These are phyloP conservation scores for Hemibagrus wyckioides DNA, from an alignment of 2,113 vertebrate genomes.

Conservation along the genomic window DNA sequence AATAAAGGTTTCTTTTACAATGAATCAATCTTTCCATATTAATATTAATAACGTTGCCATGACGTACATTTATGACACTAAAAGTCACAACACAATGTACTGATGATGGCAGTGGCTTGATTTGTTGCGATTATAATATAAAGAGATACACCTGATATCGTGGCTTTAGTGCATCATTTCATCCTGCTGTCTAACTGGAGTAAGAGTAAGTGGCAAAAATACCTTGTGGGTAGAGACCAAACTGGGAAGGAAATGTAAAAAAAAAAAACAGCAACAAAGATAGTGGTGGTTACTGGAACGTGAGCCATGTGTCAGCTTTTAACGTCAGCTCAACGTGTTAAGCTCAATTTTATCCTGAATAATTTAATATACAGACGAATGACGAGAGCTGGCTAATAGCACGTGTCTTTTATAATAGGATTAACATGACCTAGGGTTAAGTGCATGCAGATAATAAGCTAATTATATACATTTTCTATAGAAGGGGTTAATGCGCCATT, in stretches of 20 bases:
- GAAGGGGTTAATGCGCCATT: background rate
- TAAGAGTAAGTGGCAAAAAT: no score
- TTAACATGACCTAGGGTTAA: background rate
- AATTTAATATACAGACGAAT: background rate
- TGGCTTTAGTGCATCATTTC: background rate
- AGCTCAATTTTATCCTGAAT: background rate
- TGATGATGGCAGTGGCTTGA: no score
- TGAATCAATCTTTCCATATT: background rate
- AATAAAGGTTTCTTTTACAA: background rate
- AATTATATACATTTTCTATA: background rate
- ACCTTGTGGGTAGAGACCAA: no score
- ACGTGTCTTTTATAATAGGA: background rate
- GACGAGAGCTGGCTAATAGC: background rate
- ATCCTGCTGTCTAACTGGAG: no score
- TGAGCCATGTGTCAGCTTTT: background rate
- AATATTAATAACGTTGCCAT: no score
- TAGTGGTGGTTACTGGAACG: background rate
- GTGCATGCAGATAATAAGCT: background rate
- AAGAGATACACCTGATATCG: no score
- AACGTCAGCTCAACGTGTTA: background rate
- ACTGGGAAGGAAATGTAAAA: no score
- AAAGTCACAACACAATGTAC: no score
- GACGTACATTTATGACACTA: no score
- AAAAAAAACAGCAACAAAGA: no score
- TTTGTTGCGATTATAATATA: no score